Conservation (phyloP, 1,140 invertebrate species). For the Manduca sexta region DNA sequence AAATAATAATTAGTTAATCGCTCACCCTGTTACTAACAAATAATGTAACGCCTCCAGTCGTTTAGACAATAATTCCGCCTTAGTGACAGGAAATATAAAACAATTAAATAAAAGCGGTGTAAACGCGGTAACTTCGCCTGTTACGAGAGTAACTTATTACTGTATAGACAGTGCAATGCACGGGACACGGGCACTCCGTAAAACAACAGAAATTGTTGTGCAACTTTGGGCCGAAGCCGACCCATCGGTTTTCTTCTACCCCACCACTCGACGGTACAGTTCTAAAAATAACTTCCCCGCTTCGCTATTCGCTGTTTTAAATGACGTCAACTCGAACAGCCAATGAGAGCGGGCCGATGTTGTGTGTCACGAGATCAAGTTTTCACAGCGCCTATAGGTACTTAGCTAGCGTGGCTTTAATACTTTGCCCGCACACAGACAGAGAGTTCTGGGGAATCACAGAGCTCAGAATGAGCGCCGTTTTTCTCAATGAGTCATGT, state of each 20-base stretch:
- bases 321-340: slow-evolving; percentile 53
- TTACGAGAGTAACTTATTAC: neutral
- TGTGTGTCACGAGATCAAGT: slow-evolving; percentile 52
- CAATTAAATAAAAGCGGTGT: neutral
- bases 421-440: slow-evolving; percentile 2
- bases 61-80: slow-evolving; percentile 3
- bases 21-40: slow-evolving; percentile 33
- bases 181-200: slow-evolving; percentile 26
- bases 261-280: slow-evolving; percentile 35
- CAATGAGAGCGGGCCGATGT: slow-evolving; percentile 34
- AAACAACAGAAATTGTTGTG: slow-evolving; percentile 58
- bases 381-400: slow-evolving; percentile 21
- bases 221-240: slow-evolving; percentile 35
- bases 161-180: neutral
- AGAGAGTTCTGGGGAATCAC: slow-evolving; percentile 20
- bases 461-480: slow-evolving; percentile 11
- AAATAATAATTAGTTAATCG: slow-evolving; percentile 2
- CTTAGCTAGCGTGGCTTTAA: slow-evolving; percentile 1
- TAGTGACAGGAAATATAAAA: slow-evolving; percentile 5
- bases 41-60: slow-evolving; percentile 28
- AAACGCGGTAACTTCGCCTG: neutral
- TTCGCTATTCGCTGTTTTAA: slow-evolving; percentile 34
- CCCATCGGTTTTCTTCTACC: slow-evolving; percentile 56
- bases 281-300: slow-evolving; percentile 59
- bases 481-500: slow-evolving; percentile 21